A percentile compares a stretch with the other conserved stretches of the same genome.
These are phyloP conservation scores for Azemiops feae DNA, from an alignment of 2,113 vertebrate species.

Conservation along the genomic window DNA sequence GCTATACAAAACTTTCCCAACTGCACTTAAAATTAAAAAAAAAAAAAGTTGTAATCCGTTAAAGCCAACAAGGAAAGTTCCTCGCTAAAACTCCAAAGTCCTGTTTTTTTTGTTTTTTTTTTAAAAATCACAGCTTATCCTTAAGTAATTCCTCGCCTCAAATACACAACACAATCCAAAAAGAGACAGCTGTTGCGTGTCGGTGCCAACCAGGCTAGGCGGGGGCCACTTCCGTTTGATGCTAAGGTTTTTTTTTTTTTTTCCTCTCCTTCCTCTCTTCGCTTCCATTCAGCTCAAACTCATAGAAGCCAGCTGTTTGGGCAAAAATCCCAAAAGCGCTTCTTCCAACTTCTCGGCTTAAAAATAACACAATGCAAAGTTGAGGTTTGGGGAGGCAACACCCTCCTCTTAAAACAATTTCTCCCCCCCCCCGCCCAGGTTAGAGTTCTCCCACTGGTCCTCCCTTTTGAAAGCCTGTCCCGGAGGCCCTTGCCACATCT, in stretches of 20 bases:
- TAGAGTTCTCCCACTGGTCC: conserved; percentile 9
- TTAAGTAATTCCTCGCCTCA: neutral
- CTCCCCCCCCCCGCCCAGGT: neutral
- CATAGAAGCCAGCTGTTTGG: conserved; percentile 53
- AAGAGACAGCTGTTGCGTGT: neutral
- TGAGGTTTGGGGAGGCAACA: conserved; percentile 26
- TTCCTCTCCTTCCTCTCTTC: too few species aligned
- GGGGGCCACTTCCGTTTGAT: neutral
- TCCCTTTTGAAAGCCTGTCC: conserved; percentile 49
- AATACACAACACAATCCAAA: neutral
- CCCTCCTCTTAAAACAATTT: conserved; percentile 33
- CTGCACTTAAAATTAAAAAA: neutral
- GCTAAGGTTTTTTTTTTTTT: conserved; percentile 10
- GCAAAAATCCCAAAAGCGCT: conserved; percentile 41
- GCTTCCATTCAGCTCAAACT: conserved; percentile 15
- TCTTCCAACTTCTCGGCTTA: conserved; percentile 47
- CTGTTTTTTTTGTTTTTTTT: neutral
- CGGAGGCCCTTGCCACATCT: conserved; percentile 52
- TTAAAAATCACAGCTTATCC: neutral
- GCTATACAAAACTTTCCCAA: neutral
- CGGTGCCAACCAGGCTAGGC: conserved; percentile 16
- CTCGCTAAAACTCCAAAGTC: neutral
- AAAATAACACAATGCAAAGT: conserved; percentile 37
- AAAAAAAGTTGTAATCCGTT: neutral
- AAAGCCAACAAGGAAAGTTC: neutral